Evolutionary conservation across 2,113 vertebrate species (phyloP).

Genomic region (Pandion haliaetus): DNA sequence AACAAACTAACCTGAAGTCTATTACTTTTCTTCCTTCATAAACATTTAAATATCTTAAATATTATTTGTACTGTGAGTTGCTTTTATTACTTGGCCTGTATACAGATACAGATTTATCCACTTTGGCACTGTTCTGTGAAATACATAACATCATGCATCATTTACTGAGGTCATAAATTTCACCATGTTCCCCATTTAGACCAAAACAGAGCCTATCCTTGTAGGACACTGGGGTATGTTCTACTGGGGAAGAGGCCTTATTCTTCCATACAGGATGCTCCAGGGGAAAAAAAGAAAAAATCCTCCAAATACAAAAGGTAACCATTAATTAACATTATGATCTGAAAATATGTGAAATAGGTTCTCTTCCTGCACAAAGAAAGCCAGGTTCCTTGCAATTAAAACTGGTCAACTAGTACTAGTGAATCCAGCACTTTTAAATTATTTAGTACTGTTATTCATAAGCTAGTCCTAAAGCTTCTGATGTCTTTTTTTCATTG

Average conservation of each 20-base stretch:
- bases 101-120: background rate
- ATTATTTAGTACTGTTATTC: background rate
- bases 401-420: background rate
- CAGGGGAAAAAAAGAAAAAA: background rate
- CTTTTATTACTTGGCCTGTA: background rate
- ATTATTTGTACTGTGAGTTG: background rate
- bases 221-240: background rate
- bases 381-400: background rate
- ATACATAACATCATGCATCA: background rate
- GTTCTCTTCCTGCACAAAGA: background rate
- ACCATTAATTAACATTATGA: background rate
- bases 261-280: background rate
- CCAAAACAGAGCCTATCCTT: background rate
- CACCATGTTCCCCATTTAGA: background rate
- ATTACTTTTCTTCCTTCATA: background rate
- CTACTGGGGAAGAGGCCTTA: background rate
- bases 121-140: background rate
- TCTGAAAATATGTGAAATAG: background rate
- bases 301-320: background rate
- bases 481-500: background rate
- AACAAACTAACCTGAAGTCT: background rate
- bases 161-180: background rate
- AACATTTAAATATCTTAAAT: background rate
- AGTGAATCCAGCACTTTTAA: background rate
- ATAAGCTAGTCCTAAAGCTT: background rate